A percentile compares a stretch with the other conserved stretches of the same genome.
These are phyloP conservation scores for Cephus pygmeus DNA, from an alignment of 2,888 invertebrate genomes.

Conservation along the genomic window DNA sequence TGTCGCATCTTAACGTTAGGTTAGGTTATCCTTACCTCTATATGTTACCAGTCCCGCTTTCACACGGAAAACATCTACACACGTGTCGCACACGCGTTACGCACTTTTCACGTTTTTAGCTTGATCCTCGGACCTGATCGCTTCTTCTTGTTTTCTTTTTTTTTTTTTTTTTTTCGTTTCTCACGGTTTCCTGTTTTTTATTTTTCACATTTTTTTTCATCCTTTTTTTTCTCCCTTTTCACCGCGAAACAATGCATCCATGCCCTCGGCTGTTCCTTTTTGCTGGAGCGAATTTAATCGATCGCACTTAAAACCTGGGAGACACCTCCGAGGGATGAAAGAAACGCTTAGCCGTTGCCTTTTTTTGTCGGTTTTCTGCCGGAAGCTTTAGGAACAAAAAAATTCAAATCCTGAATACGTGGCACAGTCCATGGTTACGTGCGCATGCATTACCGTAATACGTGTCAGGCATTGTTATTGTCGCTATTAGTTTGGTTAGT, in stretches of 20 bases:
- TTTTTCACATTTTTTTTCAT: background rate
- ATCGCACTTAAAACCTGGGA: background rate
- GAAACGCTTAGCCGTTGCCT: background rate
- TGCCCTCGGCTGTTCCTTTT: background rate
- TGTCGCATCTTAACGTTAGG: background rate
- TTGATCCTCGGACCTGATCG: background rate
- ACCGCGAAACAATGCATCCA: background rate
- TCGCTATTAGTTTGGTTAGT: background rate
- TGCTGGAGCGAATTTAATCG: background rate
- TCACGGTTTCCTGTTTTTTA: background rate
- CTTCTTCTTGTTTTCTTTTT: background rate
- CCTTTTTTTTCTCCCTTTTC: background rate
- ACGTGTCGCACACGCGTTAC: background rate
- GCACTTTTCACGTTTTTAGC: background rate
- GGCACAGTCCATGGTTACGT: background rate
- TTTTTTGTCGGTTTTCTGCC: background rate
- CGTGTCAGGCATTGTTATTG: slow-evolving; percentile 26
- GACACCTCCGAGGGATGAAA: background rate
- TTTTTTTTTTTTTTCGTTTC: slow-evolving; percentile 1
- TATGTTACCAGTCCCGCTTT: background rate
- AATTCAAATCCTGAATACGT: background rate
- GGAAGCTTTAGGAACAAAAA: background rate
- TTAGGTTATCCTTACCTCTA: background rate
- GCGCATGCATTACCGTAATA: slow-evolving; percentile 18
- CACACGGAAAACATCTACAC: background rate